Conservation (phyloP, 2,888 invertebrate species). For the Congeria kusceri region DNA sequence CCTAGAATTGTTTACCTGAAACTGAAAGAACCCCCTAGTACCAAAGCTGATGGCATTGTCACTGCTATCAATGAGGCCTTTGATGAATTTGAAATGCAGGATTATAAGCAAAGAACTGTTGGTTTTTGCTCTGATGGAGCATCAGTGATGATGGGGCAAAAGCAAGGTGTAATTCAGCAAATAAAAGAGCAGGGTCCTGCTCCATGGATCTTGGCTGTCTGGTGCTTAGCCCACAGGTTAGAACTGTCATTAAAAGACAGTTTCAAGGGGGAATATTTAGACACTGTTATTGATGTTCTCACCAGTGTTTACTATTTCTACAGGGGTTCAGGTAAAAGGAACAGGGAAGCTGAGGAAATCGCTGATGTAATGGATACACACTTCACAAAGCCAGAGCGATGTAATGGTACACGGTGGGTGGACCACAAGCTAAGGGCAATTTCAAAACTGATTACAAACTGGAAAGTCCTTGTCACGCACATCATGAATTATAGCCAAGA, state of each 20-base stretch:
- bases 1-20: constrained; percentile 10
- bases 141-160: constrained; percentile 26
- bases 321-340: constrained; percentile 48
- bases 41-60: constrained; percentile 19
- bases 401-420: constrained; percentile 58
- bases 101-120: constrained; percentile 28
- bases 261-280: constrained; percentile 46
- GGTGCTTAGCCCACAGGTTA: constrained; percentile 37
- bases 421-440: constrained; percentile 49
- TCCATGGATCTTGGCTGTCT: constrained; percentile 30
- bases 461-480: constrained; percentile 27
- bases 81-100: constrained; percentile 19
- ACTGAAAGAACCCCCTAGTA: constrained; percentile 19
- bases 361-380: constrained; percentile 47
- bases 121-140: constrained; percentile 43
- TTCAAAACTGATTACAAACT: constrained; percentile 36
- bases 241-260: constrained; percentile 42
- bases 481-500: constrained; percentile 45
- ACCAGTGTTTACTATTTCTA: constrained; percentile 48
- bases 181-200: constrained; percentile 19
- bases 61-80: constrained; percentile 18
- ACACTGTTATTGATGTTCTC: constrained; percentile 33
- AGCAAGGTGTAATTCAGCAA: constrained; percentile 22
- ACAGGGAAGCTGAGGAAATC: constrained; percentile 40
- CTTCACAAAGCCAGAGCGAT: constrained; percentile 30